Evolutionary conservation across 2,888 invertebrate species (phyloP), one percentile per base, ranked within the genome.

Genomic region (Plebejus argus): DNA sequence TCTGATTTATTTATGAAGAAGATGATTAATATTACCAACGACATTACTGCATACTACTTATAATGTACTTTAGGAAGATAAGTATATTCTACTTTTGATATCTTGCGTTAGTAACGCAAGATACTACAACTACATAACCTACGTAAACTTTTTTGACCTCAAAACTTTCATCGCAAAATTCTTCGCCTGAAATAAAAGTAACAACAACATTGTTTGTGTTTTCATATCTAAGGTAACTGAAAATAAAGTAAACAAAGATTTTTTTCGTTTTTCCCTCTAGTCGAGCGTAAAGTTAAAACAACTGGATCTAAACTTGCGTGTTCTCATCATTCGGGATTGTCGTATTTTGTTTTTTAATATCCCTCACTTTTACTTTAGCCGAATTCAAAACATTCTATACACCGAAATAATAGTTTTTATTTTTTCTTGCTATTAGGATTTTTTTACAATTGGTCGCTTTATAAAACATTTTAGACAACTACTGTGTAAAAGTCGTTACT

Each of bases 281-380:
- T 66, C 66, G 66, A 33, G 66, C 66, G 66, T 33, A 66, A 66
- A 66, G 66, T 66, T 66, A 66, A 33, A 66, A 66, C 66, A 66
- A 66, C 66, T 66, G 66, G 28, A 66, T 66, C 28, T 33, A 66
- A 66, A 66, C 66, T 66, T 66, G 66, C 33, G 28, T 66, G 66
- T 66, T 33, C 66, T 66, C 66, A 66, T 66, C 66, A 33, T 66
- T 15, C 28, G 33, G 28, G 66, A 28, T 18, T 66, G 28, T 66
- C 28, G 28, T 66, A 66, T 66, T 66, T 66, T 66, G 28, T 66
- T 66, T 28, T 66, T 28, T 28, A 66, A 28, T 33, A 66, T 28
- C 18, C 66, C 66, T 18, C 15, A 66, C 66, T 66, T 66, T 66
- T 66, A 33, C 28, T 66, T 66, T 18, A 66, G 66, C 66, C 28